Evolutionary conservation across 2,888 invertebrate species (phyloP).

Genomic region (Cosmia pyralina): DNA sequence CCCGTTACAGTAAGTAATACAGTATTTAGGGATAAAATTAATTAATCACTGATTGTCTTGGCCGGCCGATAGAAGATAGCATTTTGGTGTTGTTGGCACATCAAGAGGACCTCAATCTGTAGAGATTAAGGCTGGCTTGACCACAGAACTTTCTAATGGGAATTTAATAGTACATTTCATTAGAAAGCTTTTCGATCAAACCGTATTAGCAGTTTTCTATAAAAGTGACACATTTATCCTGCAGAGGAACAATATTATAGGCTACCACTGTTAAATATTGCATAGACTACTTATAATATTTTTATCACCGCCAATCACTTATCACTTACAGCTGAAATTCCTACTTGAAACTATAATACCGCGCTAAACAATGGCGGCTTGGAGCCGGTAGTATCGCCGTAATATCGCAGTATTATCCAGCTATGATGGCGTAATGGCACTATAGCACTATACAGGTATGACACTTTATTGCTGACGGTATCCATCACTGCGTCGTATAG

Average conservation of each 20-base stretch:
- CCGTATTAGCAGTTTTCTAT: too few species aligned
- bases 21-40: background rate
- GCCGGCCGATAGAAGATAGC: background rate
- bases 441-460: constrained; percentile 31
- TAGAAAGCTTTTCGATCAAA: too few species aligned
- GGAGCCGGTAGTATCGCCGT: constrained; percentile 31
- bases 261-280: too few species aligned
- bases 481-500: constrained; percentile 2
- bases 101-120: background rate
- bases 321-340: too few species aligned
- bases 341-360: constrained; percentile 41
- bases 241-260: too few species aligned
- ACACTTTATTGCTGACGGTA: constrained; percentile 20
- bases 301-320: too few species aligned
- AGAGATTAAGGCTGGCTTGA: too few species aligned
- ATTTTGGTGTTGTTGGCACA: background rate
- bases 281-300: too few species aligned
- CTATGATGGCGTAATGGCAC: constrained; percentile 26
- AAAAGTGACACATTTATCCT: too few species aligned
- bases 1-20: background rate
- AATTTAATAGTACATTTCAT: background rate
- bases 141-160: too few species aligned
- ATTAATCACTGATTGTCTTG: background rate
- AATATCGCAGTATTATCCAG: constrained; percentile 32
- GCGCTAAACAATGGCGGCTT: constrained; percentile 36